Percentiles rank a stretch among this genome's conserved stretches.
These are phyloP conservation scores for Actias luna DNA, from an alignment of 2,888 invertebrate species.

Conservation along the genomic window DNA sequence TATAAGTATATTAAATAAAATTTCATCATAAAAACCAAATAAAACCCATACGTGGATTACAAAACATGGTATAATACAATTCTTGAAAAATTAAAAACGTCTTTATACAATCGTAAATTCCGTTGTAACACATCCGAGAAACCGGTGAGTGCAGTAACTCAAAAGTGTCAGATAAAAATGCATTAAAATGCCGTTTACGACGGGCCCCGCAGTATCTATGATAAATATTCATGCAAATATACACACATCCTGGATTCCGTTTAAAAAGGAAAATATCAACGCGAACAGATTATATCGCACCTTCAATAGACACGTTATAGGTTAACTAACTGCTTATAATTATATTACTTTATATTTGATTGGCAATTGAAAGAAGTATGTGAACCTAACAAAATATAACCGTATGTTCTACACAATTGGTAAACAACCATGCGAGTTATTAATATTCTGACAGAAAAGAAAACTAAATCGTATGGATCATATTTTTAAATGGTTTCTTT, in stretches of 20 bases:
- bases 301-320: slow-evolving; percentile 29
- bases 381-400: not conserved
- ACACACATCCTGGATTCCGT: slow-evolving; percentile 76
- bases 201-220: slow-evolving; percentile 59
- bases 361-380: slow-evolving; percentile 22
- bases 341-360: slow-evolving; percentile 26
- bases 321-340: slow-evolving; percentile 12
- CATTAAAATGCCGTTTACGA: slow-evolving; percentile 75
- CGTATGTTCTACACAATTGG: not conserved
- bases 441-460: no score
- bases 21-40: not conserved
- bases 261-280: slow-evolving; percentile 76
- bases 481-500: not conserved
- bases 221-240: slow-evolving; percentile 79
- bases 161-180: slow-evolving; percentile 61
- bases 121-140: slow-evolving; percentile 5
- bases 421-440: not conserved
- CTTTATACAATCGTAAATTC: slow-evolving; percentile 6
- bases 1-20: no score
- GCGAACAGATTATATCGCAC: slow-evolving; percentile 62
- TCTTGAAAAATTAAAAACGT: not conserved
- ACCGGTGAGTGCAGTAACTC: slow-evolving; percentile 13
- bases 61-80: not conserved
- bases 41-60: not conserved
- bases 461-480: no score